These are phyloP conservation scores for Leucania comma DNA, from an alignment of 2,888 invertebrate species.

Conservation along the genomic window DNA sequence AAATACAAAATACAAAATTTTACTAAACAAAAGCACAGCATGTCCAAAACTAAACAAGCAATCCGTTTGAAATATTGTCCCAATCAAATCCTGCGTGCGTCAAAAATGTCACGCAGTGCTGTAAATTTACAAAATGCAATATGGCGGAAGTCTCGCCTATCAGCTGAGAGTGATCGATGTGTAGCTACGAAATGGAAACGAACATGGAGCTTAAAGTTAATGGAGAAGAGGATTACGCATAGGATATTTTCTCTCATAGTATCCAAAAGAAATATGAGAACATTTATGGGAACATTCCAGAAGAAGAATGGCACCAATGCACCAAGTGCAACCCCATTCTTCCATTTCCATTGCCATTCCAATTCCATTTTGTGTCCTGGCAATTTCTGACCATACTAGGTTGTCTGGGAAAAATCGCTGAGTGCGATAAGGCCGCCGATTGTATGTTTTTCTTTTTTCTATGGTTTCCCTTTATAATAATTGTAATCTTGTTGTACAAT, in stretches of 20 bases:
- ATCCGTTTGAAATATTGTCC: slow-evolving; percentile 38
- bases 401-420: too few species aligned
- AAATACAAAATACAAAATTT: neutral
- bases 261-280: too few species aligned
- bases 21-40: slow-evolving; percentile 7
- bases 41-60: slow-evolving; percentile 33
- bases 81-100: slow-evolving; percentile 46
- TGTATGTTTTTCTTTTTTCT: too few species aligned
- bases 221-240: slow-evolving; percentile 1
- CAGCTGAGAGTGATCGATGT: slow-evolving; percentile 57
- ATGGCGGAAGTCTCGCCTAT: slow-evolving; percentile 47
- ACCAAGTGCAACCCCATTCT: too few species aligned
- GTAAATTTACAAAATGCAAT: slow-evolving; percentile 59
- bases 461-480: too few species aligned
- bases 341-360: too few species aligned
- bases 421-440: too few species aligned
- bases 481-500: too few species aligned
- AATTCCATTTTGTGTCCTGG: too few species aligned
- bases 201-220: slow-evolving; percentile 30
- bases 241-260: neutral
- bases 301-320: too few species aligned
- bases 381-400: too few species aligned
- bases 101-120: slow-evolving; percentile 53
- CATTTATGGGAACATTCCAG: too few species aligned
- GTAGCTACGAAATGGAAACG: slow-evolving; percentile 40